Conservation (phyloP, 2,888 invertebrate species). For the Volucella inflata region DNA sequence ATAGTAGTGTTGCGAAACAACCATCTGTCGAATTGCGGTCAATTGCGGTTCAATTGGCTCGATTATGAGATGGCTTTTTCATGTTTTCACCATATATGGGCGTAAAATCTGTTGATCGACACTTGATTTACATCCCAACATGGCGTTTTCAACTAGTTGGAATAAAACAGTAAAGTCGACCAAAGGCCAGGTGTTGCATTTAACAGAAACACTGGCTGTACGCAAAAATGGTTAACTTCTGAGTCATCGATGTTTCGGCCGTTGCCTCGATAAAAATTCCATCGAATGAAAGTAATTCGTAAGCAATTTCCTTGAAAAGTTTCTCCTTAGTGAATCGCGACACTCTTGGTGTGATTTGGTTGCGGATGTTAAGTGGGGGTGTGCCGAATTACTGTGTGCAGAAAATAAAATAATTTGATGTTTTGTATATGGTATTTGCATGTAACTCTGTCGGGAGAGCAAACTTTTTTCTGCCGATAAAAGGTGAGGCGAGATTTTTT, state of each 20-base stretch:
- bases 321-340: constrained; percentile 36
- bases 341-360: constrained; percentile 42
- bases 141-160: constrained; percentile 47
- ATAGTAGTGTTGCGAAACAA: constrained; percentile 27
- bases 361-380: neutral
- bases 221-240: constrained; percentile 56
- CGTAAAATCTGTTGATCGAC: constrained; percentile 49
- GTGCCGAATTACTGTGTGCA: neutral
- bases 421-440: neutral
- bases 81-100: constrained; percentile 59
- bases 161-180: constrained; percentile 4
- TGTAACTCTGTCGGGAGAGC: neutral
- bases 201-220: constrained; percentile 14
- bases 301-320: constrained; percentile 36
- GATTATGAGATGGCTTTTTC: neutral
- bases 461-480: neutral
- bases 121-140: constrained; percentile 46
- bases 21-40: constrained; percentile 67
- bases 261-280: constrained; percentile 32
- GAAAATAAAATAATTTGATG: neutral
- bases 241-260: constrained; percentile 47
- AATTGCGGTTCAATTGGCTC: constrained; percentile 39
- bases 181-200: constrained; percentile 35
- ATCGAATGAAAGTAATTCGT: constrained; percentile 32
- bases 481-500: too few relatives aligned